Evolutionary conservation across 2,888 invertebrate genomes (phyloP).

Genomic region (Linnaemya vulpina): DNA sequence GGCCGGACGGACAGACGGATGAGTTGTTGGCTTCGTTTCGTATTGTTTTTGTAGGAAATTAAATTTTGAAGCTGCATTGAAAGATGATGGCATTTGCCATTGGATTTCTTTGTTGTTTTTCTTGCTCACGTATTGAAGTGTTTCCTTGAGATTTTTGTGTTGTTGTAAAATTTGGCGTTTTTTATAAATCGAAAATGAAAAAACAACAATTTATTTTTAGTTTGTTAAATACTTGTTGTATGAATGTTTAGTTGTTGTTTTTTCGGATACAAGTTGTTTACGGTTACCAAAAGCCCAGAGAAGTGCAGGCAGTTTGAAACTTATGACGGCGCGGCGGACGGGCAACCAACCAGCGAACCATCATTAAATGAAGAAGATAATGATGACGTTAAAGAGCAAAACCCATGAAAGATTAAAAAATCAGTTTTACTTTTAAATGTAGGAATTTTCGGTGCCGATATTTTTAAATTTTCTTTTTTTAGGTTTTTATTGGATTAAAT

Average conservation of each 20-base stretch:
- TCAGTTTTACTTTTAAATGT: constrained; percentile 9
- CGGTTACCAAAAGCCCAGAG: constrained; percentile 56
- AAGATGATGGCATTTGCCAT: constrained; percentile 61
- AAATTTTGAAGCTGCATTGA: constrained; percentile 63
- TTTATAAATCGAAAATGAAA: constrained; percentile 22
- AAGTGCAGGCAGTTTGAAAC: background rate
- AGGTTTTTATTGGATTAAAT: constrained; percentile 62
- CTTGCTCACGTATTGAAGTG: constrained; percentile 63
- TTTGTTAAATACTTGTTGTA: constrained; percentile 60
- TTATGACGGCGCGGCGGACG: background rate
- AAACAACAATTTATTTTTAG: constrained; percentile 40
- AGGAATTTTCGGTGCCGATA: constrained; percentile 20
- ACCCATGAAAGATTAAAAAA: constrained; percentile 28
- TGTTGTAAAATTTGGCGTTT: constrained; percentile 67
- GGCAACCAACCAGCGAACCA: background rate
- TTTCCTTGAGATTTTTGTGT: constrained; percentile 81
- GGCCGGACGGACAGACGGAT: constrained; percentile 16
- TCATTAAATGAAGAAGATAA: constrained; percentile 59
- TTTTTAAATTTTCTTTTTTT: too few species aligned
- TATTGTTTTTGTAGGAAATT: constrained; percentile 66
- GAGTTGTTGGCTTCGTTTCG: constrained; percentile 39
- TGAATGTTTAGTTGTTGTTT: constrained; percentile 19
- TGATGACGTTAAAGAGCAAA: constrained; percentile 31
- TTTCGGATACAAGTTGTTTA: constrained; percentile 64
- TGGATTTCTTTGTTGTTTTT: constrained; percentile 53